Conservation (phyloP, 2,888 invertebrate genomes). For the Rhorus exstirpatorius region DNA sequence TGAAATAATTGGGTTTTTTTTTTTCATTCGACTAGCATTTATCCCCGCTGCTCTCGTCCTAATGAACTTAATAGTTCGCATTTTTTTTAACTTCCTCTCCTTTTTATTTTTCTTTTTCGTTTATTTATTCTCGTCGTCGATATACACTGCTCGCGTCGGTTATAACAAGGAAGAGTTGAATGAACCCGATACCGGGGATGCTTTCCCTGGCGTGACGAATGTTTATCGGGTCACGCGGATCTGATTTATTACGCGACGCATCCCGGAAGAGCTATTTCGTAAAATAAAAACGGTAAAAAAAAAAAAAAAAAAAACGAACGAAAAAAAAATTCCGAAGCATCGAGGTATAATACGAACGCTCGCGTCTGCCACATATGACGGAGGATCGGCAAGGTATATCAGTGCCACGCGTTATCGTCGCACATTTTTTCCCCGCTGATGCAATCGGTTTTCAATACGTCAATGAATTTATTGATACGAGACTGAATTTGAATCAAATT, state of each 20-base stretch:
- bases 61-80: too few relatives aligned
- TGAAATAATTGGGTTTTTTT: neutral
- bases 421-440: conserved; percentile 34
- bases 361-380: neutral
- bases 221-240: conserved; percentile 57
- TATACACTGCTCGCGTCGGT: conserved; percentile 63
- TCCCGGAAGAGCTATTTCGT: conserved; percentile 45
- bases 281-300: conserved; percentile 4
- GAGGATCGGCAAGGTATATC: too few relatives aligned
- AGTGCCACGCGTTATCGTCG: conserved; percentile 34
- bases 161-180: conserved; percentile 31
- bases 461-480: conserved; percentile 42
- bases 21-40: neutral
- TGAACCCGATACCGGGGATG: conserved; percentile 1
- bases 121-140: conserved; percentile 71
- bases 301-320: conserved; percentile 13
- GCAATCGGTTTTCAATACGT: conserved; percentile 35
- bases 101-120: conserved; percentile 48
- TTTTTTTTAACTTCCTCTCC: neutral
- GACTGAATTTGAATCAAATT: conserved; percentile 45
- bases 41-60: neutral
- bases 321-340: conserved; percentile 12
- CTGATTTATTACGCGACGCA: conserved; percentile 58
- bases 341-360: neutral
- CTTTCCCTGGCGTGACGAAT: conserved; percentile 50